A percentile compares a stretch with the other conserved stretches of the same genome.
phyloP scores from a whole-genome alignment of 2,797 vertebrate genomes.

The Lithobates pipiens region DNA sequence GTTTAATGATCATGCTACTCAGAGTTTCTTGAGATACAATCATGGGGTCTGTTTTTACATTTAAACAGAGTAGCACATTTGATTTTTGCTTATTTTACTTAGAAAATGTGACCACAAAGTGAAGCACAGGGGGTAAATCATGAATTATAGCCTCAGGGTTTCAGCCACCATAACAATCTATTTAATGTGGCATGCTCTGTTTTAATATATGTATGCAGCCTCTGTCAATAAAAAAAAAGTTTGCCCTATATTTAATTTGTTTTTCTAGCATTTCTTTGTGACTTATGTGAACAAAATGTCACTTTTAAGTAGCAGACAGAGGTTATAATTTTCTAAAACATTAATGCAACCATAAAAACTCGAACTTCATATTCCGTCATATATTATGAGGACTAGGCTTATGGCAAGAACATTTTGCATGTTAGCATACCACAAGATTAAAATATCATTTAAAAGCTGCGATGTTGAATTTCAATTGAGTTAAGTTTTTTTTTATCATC shows the following conservation, averaged over 20 bases:
- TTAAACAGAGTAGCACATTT: no score
- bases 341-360: constrained; percentile 45
- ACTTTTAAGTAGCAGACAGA: constrained; percentile 50
- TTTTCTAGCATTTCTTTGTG: constrained; percentile 53
- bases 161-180: neutral
- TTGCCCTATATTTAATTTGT: constrained; percentile 41
- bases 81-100: no score
- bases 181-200: neutral
- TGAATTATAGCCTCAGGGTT: no score
- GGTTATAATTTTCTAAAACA: constrained; percentile 56
- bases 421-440: constrained; percentile 59
- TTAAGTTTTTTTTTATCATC: constrained; percentile 38
- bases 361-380: constrained; percentile 42
- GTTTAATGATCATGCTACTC: no score
- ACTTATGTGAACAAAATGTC: constrained; percentile 57
- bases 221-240: constrained; percentile 39
- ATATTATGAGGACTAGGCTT: constrained; percentile 52
- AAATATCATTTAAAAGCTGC: constrained; percentile 55
- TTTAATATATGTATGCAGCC: constrained; percentile 9
- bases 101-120: no score
- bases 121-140: no score
- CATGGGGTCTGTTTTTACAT: no score
- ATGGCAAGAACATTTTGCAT: constrained; percentile 55
- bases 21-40: no score
- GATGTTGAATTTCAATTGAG: constrained; percentile 47